Conservation (phyloP, 2,888 invertebrate genomes). For the Cephus nigrinus region DNA sequence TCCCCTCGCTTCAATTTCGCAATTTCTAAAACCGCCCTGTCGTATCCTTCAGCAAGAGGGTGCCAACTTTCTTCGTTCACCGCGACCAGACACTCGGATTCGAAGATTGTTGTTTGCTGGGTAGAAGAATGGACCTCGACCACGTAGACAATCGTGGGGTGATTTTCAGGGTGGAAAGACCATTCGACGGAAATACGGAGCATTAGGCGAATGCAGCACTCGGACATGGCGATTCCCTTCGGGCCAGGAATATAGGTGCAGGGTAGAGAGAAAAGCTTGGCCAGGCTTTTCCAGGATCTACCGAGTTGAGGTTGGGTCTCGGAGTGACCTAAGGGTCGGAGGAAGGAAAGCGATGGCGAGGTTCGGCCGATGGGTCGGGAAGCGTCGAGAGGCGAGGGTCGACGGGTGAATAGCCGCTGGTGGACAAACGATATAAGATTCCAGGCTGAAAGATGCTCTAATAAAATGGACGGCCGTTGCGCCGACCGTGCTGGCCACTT, state of each 20-base stretch:
- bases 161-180: neutral
- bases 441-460: slow-evolving; percentile 57
- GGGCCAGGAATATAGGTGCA: neutral
- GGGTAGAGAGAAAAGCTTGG: neutral
- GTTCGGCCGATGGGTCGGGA: neutral
- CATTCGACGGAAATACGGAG: slow-evolving; percentile 1
- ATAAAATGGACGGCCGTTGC: slow-evolving; percentile 57
- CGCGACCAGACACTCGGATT: neutral
- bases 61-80: neutral
- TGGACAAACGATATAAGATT: slow-evolving; percentile 59
- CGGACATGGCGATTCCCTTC: neutral
- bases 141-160: neutral
- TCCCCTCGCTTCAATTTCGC: no score
- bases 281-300: neutral
- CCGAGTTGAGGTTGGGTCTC: neutral
- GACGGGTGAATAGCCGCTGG: slow-evolving; percentile 43
- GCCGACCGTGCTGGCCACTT: slow-evolving; percentile 41
- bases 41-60: neutral
- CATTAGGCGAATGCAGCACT: slow-evolving; percentile 2
- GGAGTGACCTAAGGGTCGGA: neutral
- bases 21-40: neutral
- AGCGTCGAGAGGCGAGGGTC: slow-evolving; percentile 6
- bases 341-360: neutral
- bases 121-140: neutral
- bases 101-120: neutral